Evolutionary conservation across 2,113 vertebrate genomes (phyloP).

Genomic region (Silurus glanis): DNA sequence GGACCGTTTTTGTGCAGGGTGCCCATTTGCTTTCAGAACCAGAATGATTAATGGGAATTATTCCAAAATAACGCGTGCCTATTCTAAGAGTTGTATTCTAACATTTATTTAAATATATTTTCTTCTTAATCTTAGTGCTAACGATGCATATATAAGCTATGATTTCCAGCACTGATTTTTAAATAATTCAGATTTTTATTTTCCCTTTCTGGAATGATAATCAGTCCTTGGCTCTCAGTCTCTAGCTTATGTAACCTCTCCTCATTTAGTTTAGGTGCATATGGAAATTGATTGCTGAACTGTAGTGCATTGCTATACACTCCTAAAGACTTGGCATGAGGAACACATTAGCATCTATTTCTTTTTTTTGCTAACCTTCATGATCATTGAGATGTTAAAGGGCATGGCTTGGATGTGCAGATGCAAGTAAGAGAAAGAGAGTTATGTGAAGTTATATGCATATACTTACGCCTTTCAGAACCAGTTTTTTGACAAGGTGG

Average conservation of each 20-base stretch:
- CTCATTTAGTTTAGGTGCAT: conserved; percentile 56
- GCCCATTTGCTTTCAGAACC: not conserved
- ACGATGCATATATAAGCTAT: conserved; percentile 62
- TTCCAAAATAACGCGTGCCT: not conserved
- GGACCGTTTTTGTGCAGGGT: not conserved
- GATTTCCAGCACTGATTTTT: conserved; percentile 60
- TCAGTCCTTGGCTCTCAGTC: conserved; percentile 52
- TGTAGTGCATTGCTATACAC: conserved; percentile 38
- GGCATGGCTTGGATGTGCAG: not conserved
- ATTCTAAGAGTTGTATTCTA: not conserved
- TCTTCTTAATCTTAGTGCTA: conserved; percentile 57
- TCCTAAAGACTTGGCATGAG: conserved; percentile 30
- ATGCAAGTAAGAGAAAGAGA: not conserved
- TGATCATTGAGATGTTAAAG: conserved; percentile 13
- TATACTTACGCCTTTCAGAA: not conserved
- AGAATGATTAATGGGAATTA: not conserved
- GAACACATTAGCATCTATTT: conserved; percentile 51
- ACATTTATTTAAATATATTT: too few species aligned
- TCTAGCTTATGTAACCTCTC: conserved; percentile 47
- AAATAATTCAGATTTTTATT: conserved; percentile 59
- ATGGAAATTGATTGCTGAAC: conserved; percentile 34
- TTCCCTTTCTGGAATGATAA: conserved; percentile 56
- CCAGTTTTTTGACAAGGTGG: not conserved
- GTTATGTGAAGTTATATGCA: not conserved
- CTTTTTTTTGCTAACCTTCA: conserved; percentile 13